These are phyloP conservation scores for Tupaia tana DNA, from an alignment of 2,113 vertebrate genomes.

Conservation along the genomic window DNA sequence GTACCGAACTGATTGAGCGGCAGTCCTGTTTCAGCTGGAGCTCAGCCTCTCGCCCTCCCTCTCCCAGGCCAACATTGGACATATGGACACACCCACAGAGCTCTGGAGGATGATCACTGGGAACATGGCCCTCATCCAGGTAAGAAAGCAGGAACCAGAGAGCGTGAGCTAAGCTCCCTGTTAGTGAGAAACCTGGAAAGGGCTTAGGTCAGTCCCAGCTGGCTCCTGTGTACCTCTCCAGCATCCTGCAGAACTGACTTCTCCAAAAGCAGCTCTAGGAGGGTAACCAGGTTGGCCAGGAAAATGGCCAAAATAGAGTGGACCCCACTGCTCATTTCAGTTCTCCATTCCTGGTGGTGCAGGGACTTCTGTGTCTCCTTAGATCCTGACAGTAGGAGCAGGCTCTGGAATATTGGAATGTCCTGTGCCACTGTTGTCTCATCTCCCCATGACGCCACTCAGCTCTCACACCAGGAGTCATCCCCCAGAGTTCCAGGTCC, in stretches of 20 bases:
- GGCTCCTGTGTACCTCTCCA: background rate
- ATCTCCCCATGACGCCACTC: background rate
- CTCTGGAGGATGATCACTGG: conserved; percentile 98
- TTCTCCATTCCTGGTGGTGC: background rate
- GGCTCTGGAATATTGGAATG: background rate
- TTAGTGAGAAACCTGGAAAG: background rate
- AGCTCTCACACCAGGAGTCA: background rate
- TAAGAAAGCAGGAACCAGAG: conserved; percentile 69
- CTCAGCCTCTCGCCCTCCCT: conserved; percentile 1
- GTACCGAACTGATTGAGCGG: background rate
- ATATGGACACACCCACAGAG: conserved; percentile 97
- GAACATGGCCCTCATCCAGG: conserved; percentile 98
- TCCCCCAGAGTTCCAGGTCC: background rate
- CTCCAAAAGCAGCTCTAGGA: background rate
- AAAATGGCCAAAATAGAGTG: background rate
- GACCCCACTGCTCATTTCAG: background rate
- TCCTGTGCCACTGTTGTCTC: background rate
- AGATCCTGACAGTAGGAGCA: background rate
- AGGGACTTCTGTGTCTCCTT: background rate
- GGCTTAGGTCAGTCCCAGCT: background rate
- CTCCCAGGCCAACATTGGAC: conserved; percentile 96
- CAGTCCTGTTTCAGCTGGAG: background rate
- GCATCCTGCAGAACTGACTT: conserved; percentile 12
- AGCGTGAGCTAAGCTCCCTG: background rate
- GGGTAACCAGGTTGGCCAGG: conserved; percentile 18